Percentiles rank a stretch among this genome's conserved stretches.
Evolutionary conservation across 2,888 invertebrate species (phyloP).

Genomic region (Phragmatobia fuliginosa): DNA sequence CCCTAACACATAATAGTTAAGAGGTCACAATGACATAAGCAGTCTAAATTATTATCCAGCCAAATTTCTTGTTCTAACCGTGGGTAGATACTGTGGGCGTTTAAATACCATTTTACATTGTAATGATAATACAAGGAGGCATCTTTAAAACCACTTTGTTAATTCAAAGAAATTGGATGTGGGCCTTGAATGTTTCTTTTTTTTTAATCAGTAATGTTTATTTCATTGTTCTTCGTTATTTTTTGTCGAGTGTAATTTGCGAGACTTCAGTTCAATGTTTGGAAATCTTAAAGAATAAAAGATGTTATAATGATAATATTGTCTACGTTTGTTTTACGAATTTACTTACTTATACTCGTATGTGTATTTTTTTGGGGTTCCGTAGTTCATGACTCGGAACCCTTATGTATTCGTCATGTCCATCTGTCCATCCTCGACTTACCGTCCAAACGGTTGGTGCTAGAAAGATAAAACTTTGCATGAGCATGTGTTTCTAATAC

Average conservation of each 20-base stretch:
- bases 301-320: not conserved
- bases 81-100: slow-evolving; percentile 6
- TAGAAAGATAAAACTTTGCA: too few species aligned
- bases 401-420: too few species aligned
- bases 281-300: not conserved
- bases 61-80: slow-evolving; percentile 1
- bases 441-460: too few species aligned
- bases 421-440: too few species aligned
- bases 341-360: too few species aligned
- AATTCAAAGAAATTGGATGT: slow-evolving; percentile 5
- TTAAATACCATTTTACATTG: not conserved
- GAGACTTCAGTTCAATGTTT: not conserved
- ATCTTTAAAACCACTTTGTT: slow-evolving; percentile 1
- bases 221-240: not conserved
- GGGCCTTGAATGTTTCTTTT: slow-evolving; percentile 6
- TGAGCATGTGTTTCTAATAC: too few species aligned
- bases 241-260: not conserved
- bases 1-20: slow-evolving; percentile 14
- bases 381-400: too few species aligned
- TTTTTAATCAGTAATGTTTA: not conserved
- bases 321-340: not conserved
- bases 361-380: too few species aligned
- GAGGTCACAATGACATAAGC: slow-evolving; percentile 9
- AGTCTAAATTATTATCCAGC: slow-evolving; percentile 12
- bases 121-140: slow-evolving; percentile 1